These are phyloP conservation scores for Poecilia picta DNA, from an alignment of 2,797 vertebrate genomes.

Conservation along the genomic window DNA sequence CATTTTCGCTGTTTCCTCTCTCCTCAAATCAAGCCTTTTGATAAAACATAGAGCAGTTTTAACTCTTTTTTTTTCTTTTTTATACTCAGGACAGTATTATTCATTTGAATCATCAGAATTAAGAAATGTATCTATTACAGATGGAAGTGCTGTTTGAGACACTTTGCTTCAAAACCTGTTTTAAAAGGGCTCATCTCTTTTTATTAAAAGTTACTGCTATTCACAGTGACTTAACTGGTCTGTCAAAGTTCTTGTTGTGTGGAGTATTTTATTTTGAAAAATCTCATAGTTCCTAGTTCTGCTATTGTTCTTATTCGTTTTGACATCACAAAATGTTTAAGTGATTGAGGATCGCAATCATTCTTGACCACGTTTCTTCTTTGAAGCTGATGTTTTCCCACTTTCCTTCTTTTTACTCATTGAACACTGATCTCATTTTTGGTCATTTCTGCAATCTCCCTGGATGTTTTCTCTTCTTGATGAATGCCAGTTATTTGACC, in stretches of 20 bases:
- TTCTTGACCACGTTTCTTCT: not conserved
- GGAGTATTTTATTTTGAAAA: not conserved
- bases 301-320: too few species aligned
- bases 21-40: not conserved
- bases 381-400: not conserved
- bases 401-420: not conserved
- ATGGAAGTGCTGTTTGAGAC: not conserved
- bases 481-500: too few species aligned
- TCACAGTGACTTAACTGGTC: too few species aligned
- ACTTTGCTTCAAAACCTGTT: too few species aligned
- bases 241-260: too few species aligned
- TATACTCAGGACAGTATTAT: not conserved
- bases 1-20: not conserved
- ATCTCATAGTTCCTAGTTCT: not conserved
- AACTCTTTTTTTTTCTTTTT: not conserved
- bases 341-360: not conserved
- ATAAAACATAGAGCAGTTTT: not conserved
- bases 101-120: not conserved
- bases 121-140: too few species aligned
- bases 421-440: too few species aligned
- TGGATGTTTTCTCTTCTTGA: not conserved
- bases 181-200: too few species aligned
- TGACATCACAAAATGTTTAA: too few species aligned
- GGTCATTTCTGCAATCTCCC: not conserved
- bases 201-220: too few species aligned